A percentile compares a stretch with the other conserved stretches of the same genome.
Conservation (phyloP, 64 coral and sea anemone species). For the Dendrophyllia cribrosa region DNA sequence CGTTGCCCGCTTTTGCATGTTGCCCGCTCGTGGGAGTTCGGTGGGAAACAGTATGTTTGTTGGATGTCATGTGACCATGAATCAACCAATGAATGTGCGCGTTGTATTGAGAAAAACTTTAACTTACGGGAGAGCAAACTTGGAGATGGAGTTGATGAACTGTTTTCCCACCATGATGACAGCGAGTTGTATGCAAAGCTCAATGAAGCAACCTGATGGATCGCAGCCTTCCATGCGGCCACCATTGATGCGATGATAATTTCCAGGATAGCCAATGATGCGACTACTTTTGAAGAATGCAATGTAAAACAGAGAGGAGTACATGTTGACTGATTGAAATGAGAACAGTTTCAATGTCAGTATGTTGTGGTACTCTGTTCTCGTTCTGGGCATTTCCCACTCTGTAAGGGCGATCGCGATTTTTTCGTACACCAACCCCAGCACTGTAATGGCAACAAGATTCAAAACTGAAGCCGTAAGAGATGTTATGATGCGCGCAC, state of each 20-base stretch:
- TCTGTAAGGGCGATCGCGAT: slow-evolving; percentile 87
- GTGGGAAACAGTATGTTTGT: too few relatives aligned
- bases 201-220: slow-evolving; percentile 95
- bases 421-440: slow-evolving; percentile 84
- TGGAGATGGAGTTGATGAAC: slow-evolving; percentile 64
- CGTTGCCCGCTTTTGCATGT: too few relatives aligned
- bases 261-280: slow-evolving; percentile 83
- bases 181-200: slow-evolving; percentile 96
- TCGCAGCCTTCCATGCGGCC: slow-evolving; percentile 94
- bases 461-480: slow-evolving; percentile 85
- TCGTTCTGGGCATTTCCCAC: slow-evolving; percentile 95
- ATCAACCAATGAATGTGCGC: too few relatives aligned
- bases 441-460: slow-evolving; percentile 84
- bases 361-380: slow-evolving; percentile 73
- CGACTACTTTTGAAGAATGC: slow-evolving; percentile 93
- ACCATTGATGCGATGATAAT: slow-evolving; percentile 78
- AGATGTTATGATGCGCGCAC: slow-evolving; percentile 89
- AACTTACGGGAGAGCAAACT: slow-evolving; percentile 98
- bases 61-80: too few relatives aligned
- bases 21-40: too few relatives aligned
- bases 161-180: slow-evolving; percentile 98
- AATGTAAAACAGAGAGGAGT: slow-evolving; percentile 95
- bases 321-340: slow-evolving; percentile 97
- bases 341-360: slow-evolving; percentile 95
- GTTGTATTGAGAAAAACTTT: not conserved